Base-by-base conservation (phyloP, 2,113 vertebrate species). In the Pseudopipra pipra region DNA sequence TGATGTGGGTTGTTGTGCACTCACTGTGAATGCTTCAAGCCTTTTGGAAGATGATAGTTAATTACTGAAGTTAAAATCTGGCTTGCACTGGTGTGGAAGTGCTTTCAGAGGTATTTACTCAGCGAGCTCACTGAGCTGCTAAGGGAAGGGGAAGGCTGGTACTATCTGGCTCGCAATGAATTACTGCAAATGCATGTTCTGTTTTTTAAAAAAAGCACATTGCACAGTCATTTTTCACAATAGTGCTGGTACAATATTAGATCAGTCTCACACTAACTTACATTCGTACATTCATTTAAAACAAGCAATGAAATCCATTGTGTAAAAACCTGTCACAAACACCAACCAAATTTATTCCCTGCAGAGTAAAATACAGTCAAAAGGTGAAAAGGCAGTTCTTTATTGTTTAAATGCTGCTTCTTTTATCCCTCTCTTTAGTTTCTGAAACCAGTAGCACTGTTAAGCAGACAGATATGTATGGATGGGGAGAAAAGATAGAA, bases 51-150 rank as follows among this genome's bases (percentile, higher is more conserved):
- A 80, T 61, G 75, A 52, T 80, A 66, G 91, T 91, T 95, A 91
- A 92, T 96, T 95, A 59, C 75, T 68, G 80, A 90, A 89, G 90
- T 89, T 95, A 89, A 95, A 95, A 77, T 90, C 76, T 86, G 83
- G 25, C 54, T 86, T 83, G 55, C 41, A 39, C 30, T 89, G 91
- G 54, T 37, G 41, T 89, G 92, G 87, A 91, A 92, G 49, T 44
- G 62, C 58, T 86, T 89, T 79, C 5, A 12, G 90, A 78, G 65
- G 24, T 90, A 71, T 80, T 90, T 90, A 51, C 49, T 93, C 79
- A 71, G 58, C 31, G n/a, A 76, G 70, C 61, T 94, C 58, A 20
- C 83, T 61, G 95, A 65, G 73, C 72, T 86, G 85, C 76, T 78
- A 22, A 61, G 76, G 56, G 30, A 19, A 59, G 35, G 31, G 58